A percentile compares a stretch with the other conserved stretches of the same genome.
These are phyloP conservation scores for Piaya cayana DNA, from an alignment of 2,113 vertebrate genomes.

Conservation along the genomic window DNA sequence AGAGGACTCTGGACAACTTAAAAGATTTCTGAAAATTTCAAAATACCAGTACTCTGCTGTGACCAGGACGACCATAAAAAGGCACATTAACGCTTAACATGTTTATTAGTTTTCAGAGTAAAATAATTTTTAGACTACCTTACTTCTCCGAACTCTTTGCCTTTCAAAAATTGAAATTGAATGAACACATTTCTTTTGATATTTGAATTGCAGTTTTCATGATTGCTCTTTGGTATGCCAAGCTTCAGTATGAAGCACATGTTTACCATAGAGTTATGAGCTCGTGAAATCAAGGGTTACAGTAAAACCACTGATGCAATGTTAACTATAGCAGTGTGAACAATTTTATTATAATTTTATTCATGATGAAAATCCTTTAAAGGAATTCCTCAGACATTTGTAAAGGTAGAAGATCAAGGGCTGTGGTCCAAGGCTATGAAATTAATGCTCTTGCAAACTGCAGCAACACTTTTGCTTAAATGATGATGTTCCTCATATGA, in stretches of 20 bases:
- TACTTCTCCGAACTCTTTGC: not conserved
- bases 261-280: not conserved
- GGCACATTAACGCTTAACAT: accelerated
- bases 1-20: not conserved
- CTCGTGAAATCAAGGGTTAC: not conserved
- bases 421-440: not conserved
- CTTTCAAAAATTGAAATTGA: not conserved
- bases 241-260: not conserved
- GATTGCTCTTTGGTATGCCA: not conserved
- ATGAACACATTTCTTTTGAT: not conserved
- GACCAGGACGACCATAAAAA: not conserved
- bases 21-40: not conserved
- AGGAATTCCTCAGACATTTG: not conserved
- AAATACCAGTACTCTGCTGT: not conserved
- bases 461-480: not conserved
- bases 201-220: not conserved
- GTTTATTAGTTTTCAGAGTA: not conserved
- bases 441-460: not conserved
- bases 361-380: not conserved
- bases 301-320: not conserved
- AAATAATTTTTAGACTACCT: not conserved
- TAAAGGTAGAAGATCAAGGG: not conserved
- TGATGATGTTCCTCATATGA: not conserved
- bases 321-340: not conserved
- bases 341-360: not conserved